Base-by-base conservation (phyloP, 1,140 invertebrate species). In the Drosophila lacertosa region DNA sequence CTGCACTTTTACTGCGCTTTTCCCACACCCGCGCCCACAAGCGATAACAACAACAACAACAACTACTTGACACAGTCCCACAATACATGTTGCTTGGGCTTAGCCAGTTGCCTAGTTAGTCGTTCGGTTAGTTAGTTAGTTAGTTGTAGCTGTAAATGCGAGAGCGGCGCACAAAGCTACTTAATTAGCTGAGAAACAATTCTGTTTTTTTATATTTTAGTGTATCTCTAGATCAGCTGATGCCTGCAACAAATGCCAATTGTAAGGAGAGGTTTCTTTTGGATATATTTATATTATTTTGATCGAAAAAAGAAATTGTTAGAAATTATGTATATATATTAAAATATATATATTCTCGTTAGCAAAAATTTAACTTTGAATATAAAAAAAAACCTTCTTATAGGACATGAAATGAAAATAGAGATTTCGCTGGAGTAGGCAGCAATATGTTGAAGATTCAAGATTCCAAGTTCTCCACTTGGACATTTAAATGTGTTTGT, bases 1-100 rank as follows among this genome's bases (percentile, higher is more conserved):
- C 68, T 76, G 78, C 80, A 79, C 78, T 76, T 82, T 75, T 84
- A 53, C 75, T 76, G 64, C 63, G 32, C 74, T 62, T 73, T 77
- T 82, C 50, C 78, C 77, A 75, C 77, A 72, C 77, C 73, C 51
- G 29, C 60, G 42, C 40, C 33, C 40, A 13, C 20, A 15, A 13
- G 4, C 39, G 20, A 15, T 22, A 40, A 22, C 40, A 33, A 47
- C 29, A 29, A 35, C 33, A n/a, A 5, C 39, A 44, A 15, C 13
- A 29, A 26, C 39, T 20, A 29, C 40, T 53, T 68, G 65, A 69
- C 60, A 70, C 42, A 70, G 40, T 55, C 77, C 57, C 75, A 33
- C 37, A 42, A 40, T 57, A 60, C 37, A 53, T 22, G 37, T 37
- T 33, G n/a, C 15, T 3, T 44, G 7, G 29, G 50, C 32, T 29